Percentiles rank a stretch among this genome's conserved stretches.
Conservation (phyloP, 2,797 vertebrate species). For the Liasis olivaceus region DNA sequence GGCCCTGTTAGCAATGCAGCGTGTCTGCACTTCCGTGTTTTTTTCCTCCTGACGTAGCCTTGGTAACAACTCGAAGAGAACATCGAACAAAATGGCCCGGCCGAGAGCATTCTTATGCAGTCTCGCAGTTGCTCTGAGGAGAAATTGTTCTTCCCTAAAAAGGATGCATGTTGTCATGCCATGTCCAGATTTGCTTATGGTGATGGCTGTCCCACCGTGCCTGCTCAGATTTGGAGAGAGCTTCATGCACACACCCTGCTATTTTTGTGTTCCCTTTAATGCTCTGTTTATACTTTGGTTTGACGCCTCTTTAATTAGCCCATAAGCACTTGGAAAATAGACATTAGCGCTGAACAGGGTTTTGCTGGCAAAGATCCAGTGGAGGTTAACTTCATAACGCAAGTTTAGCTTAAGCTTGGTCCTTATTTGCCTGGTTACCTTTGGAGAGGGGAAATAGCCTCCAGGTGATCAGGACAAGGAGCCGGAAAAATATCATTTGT, state of each 20-base stretch:
- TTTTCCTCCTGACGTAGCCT: constrained; percentile 11
- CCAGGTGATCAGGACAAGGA: background rate
- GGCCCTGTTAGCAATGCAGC: constrained; percentile 17
- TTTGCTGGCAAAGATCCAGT: constrained; percentile 3
- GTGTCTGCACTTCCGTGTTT: background rate
- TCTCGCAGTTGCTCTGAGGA: constrained; percentile 1
- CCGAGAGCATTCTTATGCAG: constrained; percentile 35
- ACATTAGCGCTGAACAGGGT: constrained; percentile 47
- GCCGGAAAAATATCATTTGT: background rate
- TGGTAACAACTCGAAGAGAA: constrained; percentile 42
- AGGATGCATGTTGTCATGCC: background rate
- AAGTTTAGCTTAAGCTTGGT: background rate
- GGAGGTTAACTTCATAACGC: background rate
- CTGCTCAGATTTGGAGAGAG: constrained; percentile 48
- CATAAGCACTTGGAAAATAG: constrained; percentile 53
- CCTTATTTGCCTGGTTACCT: background rate
- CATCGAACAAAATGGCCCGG: constrained; percentile 19
- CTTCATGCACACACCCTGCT: constrained; percentile 45
- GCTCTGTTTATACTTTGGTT: constrained; percentile 55
- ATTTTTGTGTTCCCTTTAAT: constrained; percentile 60
- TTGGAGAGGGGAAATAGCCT: background rate
- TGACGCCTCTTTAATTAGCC: constrained; percentile 57
- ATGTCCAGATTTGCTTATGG: background rate
- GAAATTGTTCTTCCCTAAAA: constrained; percentile 17
- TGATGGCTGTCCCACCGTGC: constrained; percentile 32